Evolutionary conservation across 2,888 invertebrate species (phyloP), one percentile per base, ranked within the genome.

Genomic region (Dryobotodes eremita): DNA sequence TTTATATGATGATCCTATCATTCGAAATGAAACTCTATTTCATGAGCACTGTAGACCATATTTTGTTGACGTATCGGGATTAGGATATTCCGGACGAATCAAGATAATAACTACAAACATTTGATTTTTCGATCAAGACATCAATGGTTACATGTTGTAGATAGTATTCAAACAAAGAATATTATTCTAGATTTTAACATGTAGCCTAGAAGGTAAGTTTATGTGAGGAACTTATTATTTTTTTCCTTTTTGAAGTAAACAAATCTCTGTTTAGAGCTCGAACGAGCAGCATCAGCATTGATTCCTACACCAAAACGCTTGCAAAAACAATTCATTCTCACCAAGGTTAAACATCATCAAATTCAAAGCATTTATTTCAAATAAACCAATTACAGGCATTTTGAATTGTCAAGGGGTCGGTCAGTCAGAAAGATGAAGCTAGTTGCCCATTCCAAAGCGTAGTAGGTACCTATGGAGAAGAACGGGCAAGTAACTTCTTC

Each of bases 11-110:
- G 1, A 26, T 50, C 4, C 0, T 57, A 0, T 53, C n/a, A 50
- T 59, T 80, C 50, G 20, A 76, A 80, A 55, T 68, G 2, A 11
- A 42, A 81, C 20, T 42, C 13, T 73, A 17, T 26, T 17, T 15
- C 20, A 5, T 36, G 10, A n/a, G 15, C 0, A 10, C 3, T 20
- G 17, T 23, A 42, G 8, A n/a, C 1, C n/a, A 11, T 8, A 31
- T 31, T 62, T 36, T 36, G 6, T 23, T 20, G 23, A 11, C 36
- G 36, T 36, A 6, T 11, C 17, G 61, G 10, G 1, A 20, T 31
- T 36, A 31, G 31, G 20, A 20, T 61, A 61, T 61, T 5, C 26
- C 7, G 31, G 42, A 20, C 4, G 13, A 20, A 26, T 46, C 15
- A 20, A 26, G 4, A n/a, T 31, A 15, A 13, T 36, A 36, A 15